These are phyloP conservation scores for Coptodon bakossiorum DNA, from an alignment of 2,113 vertebrate species.

Conservation along the genomic window DNA sequence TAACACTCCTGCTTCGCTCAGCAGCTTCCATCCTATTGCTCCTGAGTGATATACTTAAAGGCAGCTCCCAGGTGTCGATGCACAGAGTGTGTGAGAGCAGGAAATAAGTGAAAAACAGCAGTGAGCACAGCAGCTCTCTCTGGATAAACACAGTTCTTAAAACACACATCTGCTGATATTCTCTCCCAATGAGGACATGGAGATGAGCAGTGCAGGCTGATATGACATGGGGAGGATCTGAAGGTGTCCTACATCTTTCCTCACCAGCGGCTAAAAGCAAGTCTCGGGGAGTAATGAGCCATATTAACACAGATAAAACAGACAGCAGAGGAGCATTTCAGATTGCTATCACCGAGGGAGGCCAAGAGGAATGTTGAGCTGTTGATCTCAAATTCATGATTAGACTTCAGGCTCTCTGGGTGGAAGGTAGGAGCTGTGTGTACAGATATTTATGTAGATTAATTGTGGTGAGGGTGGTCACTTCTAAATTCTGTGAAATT, in stretches of 20 bases:
- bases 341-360: conserved; percentile 34
- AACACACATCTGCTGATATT: not conserved
- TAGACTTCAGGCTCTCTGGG: not conserved
- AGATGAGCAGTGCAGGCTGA: not conserved
- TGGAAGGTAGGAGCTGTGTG: not conserved
- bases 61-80: not conserved
- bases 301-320: conserved; percentile 52
- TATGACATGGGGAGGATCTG: not conserved
- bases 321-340: conserved; percentile 29
- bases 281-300: conserved; percentile 44
- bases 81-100: not conserved
- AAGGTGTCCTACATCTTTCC: not conserved
- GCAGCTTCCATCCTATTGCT: not conserved
- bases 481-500: not conserved
- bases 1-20: not conserved
- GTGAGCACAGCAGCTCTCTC: not conserved
- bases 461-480: not conserved
- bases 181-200: not conserved
- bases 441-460: not conserved
- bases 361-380: not conserved
- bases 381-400: conserved; percentile 19
- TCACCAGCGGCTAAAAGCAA: not conserved
- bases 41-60: not conserved
- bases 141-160: not conserved
- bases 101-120: not conserved